A percentile compares a stretch with the other conserved stretches of the same genome.
phyloP scores from a whole-genome alignment of 2,797 vertebrate genomes.

The Scomberomorus guttatus region DNA sequence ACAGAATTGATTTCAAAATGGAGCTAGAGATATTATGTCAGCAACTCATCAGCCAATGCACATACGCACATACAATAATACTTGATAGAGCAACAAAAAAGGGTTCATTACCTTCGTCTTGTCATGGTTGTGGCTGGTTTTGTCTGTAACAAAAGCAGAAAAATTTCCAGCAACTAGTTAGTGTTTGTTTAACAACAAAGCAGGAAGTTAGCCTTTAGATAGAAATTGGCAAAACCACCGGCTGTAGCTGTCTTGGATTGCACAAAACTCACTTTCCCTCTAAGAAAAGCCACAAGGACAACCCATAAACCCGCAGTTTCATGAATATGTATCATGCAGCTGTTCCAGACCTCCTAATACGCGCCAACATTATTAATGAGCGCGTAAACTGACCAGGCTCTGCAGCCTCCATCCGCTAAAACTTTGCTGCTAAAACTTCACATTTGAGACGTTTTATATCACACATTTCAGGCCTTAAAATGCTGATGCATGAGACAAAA shows the following conservation, averaged over 20 bases:
- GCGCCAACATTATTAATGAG: constrained; percentile 10
- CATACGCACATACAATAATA: not conserved
- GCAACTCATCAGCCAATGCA: not conserved
- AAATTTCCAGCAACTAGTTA: not conserved
- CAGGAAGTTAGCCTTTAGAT: constrained; percentile 13
- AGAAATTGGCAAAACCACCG: not conserved
- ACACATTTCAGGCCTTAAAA: rapidly evolving
- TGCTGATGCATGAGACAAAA: not conserved
- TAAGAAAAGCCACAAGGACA: not conserved
- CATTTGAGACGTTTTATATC: not conserved
- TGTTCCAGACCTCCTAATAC: not conserved
- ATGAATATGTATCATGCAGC: not conserved
- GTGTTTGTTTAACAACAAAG: not conserved
- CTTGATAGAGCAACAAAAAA: not conserved
- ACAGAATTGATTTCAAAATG: not conserved
- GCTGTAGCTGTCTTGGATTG: not conserved
- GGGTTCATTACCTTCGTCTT: constrained; percentile 34
- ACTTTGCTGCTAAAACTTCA: not conserved
- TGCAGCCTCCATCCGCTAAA: not conserved
- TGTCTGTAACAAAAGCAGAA: constrained; percentile 8
- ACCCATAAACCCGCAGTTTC: not conserved
- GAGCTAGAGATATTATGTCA: not conserved
- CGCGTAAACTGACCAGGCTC: not conserved
- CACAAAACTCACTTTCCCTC: not conserved
- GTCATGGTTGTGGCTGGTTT: constrained; percentile 30